Base-by-base conservation (phyloP, 2,113 vertebrate species). In the Oriolus oriolus region DNA sequence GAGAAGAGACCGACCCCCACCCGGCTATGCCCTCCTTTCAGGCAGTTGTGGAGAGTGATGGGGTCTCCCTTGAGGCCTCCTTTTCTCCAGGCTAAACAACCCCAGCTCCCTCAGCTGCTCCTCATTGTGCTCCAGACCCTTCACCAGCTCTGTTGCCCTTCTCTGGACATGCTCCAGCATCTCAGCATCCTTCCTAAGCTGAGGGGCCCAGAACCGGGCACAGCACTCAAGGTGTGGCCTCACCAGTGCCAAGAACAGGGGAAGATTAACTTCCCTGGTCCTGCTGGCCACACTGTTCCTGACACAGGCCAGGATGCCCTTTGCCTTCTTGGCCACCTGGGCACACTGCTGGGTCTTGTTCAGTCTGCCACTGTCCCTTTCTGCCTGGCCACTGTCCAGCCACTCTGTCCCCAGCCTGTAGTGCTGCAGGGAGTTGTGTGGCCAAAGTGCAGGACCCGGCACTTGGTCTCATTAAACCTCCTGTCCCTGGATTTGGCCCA, bases 201-300 rank as follows among this genome's bases (percentile, higher is more conserved):
- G 47, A 53, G 47, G 8, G 22, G 27, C 9, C 4, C 41, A 33
- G 49, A 33, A 12, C 4, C 23, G 49, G 41, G 3, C 49, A 12
- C 49, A 64, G 49, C 9, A 7, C n/a, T 84, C 12, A 2, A 11
- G 14, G n/a, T 64, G n/a, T 0, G 0, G 7, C 30, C 28, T 54
- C n/a, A 54, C 14, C 49, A 54, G 14, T 18, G 49, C 57, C 0
- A 0, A 18, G 6, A 4, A 11, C 22, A 54, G 57, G n/a, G 27
- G 11, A 27, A 45, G 28, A 74, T 0, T 54, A 22, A 33, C 11
- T 7, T 27, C 49, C 22, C 27, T 73, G 33, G 1, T 47, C 49
- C n/a, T 47, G 59, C 49, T 84, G 49, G n/a, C n/a, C n/a, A 19
- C 59, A 16, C 41, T 23, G 0, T 47, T 39, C 14, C 41, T 64